Evolutionary conservation across 2,113 vertebrate species (phyloP), one percentile per base, ranked within the genome.

Genomic region (Martes martes): DNA sequence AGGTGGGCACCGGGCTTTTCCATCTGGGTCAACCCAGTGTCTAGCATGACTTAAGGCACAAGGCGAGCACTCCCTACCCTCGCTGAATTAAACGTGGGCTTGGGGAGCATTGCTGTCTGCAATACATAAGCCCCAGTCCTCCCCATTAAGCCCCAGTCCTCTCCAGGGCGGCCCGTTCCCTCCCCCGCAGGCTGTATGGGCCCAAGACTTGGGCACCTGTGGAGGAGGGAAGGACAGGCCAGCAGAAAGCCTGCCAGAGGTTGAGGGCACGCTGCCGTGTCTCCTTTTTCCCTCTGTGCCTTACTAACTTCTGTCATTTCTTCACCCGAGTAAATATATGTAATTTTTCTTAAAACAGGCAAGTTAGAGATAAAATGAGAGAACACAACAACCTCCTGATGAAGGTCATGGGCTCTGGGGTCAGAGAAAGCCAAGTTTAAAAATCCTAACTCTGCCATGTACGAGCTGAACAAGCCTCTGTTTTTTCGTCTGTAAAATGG

Each of bases 331-430:
- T 61, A 52, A 87, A 89, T 55, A 67, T 7, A 82, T n/a, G 47
- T 18, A 23, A 42, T 82, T 91, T 86, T 61, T 69, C n/a, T 33
- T 82, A 24, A 19, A 88, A 91, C 91, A 90, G 50, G 47, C 80
- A 82, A 80, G 74, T 88, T 69, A 76, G 50, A 67, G 80, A 82
- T 78, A 85, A 83, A 95, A 50, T 11, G 57, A 92, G 73, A 84
- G 65, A 71, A 50, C 26, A 4, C 2, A 31, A 59, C 93, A 57
- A 42, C 36, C 52, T 50, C 6, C 71, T 88, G 95, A 42, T 23
- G 24, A 67, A 36, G 57, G 57, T 33, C 7, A 0, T 0, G 4
- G 78, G 36, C 63, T 52, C 67, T 47, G 59, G 76, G 89, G 71
- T 55, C 59, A 50, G 50, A 24, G 69, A 50, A 18, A 59, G 18